These are phyloP conservation scores for Plotosus lineatus DNA, from an alignment of 2,113 vertebrate species.

Conservation along the genomic window DNA sequence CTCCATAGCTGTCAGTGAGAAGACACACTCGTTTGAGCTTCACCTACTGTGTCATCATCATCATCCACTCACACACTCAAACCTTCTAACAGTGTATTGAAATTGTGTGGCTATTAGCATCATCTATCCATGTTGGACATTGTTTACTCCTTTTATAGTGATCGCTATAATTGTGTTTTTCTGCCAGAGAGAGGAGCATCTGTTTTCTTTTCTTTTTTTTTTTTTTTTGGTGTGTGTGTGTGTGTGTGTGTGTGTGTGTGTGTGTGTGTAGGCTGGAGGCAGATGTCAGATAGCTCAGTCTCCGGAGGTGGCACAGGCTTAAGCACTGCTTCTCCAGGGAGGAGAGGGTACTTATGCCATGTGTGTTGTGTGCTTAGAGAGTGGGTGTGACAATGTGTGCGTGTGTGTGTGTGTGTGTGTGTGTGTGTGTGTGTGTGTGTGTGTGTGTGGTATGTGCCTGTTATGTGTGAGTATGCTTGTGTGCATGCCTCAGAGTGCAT, in stretches of 20 bases:
- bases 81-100: slow-evolving; percentile 7
- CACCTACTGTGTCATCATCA: background rate
- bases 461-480: slow-evolving; percentile 19
- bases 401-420: slow-evolving; percentile 3
- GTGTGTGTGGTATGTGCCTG: slow-evolving; percentile 25
- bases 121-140: background rate
- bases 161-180: slow-evolving; percentile 33
- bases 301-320: slow-evolving; percentile 37
- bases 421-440: slow-evolving; percentile 26
- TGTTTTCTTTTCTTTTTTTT: no score
- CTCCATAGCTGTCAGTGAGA: slow-evolving; percentile 85
- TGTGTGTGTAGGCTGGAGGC: slow-evolving; percentile 34
- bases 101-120: background rate
- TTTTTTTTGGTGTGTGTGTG: slow-evolving; percentile 32
- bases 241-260: slow-evolving; percentile 15
- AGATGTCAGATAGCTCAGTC: slow-evolving; percentile 48
- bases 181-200: background rate
- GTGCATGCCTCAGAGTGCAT: slow-evolving; percentile 24
- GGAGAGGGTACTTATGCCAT: slow-evolving; percentile 18
- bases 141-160: background rate
- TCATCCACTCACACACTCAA: background rate
- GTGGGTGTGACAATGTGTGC: slow-evolving; percentile 29
- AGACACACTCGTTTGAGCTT: slow-evolving; percentile 14
- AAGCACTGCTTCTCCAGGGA: slow-evolving; percentile 39
- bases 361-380: slow-evolving; percentile 9